These are phyloP conservation scores for Anastrepha ludens DNA, from an alignment of 1,140 invertebrate genomes.

Conservation along the genomic window DNA sequence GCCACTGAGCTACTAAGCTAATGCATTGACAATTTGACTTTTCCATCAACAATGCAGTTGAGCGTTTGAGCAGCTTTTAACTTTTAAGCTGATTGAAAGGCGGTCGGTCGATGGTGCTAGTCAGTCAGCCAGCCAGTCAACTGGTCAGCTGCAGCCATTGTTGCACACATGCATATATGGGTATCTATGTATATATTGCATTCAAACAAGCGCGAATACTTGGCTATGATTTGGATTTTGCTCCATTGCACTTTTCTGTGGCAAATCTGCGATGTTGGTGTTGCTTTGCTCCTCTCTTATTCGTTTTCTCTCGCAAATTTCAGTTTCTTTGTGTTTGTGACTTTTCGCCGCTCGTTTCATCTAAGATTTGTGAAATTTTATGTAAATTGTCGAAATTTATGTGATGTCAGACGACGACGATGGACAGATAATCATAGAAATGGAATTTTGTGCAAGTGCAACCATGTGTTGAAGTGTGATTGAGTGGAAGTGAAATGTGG, in stretches of 20 bases:
- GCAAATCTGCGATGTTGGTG: not conserved
- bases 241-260: not conserved
- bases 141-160: not conserved
- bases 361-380: not conserved
- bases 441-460: not conserved
- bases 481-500: not conserved
- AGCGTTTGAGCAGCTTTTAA: not conserved
- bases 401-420: not conserved
- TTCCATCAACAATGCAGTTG: not conserved
- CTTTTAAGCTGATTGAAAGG: not conserved
- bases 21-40: slow-evolving; percentile 31
- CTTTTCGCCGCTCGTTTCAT: not conserved
- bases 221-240: not conserved
- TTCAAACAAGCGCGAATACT: not conserved
- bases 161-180: too few species aligned
- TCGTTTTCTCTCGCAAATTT: not conserved
- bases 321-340: not conserved
- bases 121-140: not conserved
- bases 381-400: slow-evolving; percentile 22
- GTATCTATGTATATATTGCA: too few species aligned
- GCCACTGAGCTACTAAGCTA: not conserved
- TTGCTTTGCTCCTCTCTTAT: not conserved
- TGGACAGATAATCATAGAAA: slow-evolving; percentile 23
- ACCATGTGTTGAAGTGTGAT: not conserved
- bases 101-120: too few species aligned